Base-by-base conservation (phyloP, 2,797 vertebrate genomes). In the Nannoperca australis region DNA sequence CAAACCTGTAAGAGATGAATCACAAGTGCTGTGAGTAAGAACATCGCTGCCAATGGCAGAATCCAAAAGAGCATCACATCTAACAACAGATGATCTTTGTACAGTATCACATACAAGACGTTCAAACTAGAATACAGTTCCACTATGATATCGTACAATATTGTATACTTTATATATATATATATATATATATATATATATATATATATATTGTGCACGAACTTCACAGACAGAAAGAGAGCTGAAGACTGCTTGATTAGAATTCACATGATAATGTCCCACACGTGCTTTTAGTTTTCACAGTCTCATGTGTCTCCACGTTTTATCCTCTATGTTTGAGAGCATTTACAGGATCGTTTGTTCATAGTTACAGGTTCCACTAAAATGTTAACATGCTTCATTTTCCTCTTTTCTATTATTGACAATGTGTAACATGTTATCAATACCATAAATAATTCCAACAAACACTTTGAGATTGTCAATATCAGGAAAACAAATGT, bases 221-320 rank as follows among this genome's bases (percentile, higher is more conserved):
- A 14, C 51, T 68, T 50, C 42, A 51, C 49, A 47, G 2, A 38
- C 34, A 73, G 24, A 59, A 15, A 61, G 47, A 64, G 30, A 47
- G 32, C 84, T 68, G 72, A 76, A 78, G 78, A 58, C 45, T 14
- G 54, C 59, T 72, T 78, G 73, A 89, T 87, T 87, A 77, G 78
- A 59, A 81, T 81, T 87, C 75, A 79, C 24, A 81, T 79, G 77
- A 66, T 59, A 85, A 76, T 76, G 20, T 62, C 5, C 32, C 49
- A 73, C 64, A 58, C 18, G 18, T 45, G 5, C 53, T 61, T 44
- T 76, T 36, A 32, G 34, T 61, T 54, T 72, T 77, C 73, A 68
- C 61, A 36, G 50, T 38, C 73, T 53, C 47, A 20, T 71, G 58
- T 67, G 27, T 56, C 51, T 56, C 34, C 13, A 7, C 14, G 15